Conservation (phyloP, 2,888 invertebrate genomes). For the Aphidius colemani region DNA sequence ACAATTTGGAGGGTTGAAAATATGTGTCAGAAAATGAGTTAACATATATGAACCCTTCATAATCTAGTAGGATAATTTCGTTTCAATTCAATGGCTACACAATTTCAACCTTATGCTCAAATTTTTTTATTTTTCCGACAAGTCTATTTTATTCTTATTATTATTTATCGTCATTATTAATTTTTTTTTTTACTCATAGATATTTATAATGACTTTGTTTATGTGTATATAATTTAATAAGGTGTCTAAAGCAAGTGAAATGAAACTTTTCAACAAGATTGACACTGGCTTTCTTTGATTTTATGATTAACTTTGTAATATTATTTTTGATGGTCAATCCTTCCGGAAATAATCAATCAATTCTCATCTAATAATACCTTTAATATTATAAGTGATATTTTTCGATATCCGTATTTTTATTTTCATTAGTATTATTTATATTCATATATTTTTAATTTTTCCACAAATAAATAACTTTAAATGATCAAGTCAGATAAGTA, state of each 20-base stretch:
- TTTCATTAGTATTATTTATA: too few relatives aligned
- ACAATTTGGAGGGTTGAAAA: neutral
- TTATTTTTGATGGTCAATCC: too few relatives aligned
- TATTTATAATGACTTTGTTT: slow-evolving; percentile 32
- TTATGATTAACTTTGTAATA: too few relatives aligned
- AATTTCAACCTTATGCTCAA: slow-evolving; percentile 36
- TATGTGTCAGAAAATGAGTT: slow-evolving; percentile 6
- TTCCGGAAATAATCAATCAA: neutral
- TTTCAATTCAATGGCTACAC: slow-evolving; percentile 35
- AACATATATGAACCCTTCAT: slow-evolving; percentile 28
- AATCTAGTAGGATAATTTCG: slow-evolving; percentile 15
- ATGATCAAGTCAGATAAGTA: too few relatives aligned
- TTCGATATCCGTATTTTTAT: slow-evolving; percentile 19
- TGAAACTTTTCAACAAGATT: slow-evolving; percentile 1
- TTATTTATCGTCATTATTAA: neutral
- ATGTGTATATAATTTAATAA: slow-evolving; percentile 17
- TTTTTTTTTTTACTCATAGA: slow-evolving; percentile 3
- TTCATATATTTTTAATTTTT: too few relatives aligned
- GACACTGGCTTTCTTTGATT: neutral
- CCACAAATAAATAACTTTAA: too few relatives aligned
- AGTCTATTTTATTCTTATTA: slow-evolving; percentile 2
- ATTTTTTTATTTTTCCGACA: slow-evolving; percentile 15
- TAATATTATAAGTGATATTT: slow-evolving; percentile 14
- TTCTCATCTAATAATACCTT: slow-evolving; percentile 6
- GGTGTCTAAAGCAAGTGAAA: slow-evolving; percentile 1